Evolutionary conservation across 2,888 invertebrate genomes (phyloP).

Genomic region (Drosophila paucipuncta): DNA sequence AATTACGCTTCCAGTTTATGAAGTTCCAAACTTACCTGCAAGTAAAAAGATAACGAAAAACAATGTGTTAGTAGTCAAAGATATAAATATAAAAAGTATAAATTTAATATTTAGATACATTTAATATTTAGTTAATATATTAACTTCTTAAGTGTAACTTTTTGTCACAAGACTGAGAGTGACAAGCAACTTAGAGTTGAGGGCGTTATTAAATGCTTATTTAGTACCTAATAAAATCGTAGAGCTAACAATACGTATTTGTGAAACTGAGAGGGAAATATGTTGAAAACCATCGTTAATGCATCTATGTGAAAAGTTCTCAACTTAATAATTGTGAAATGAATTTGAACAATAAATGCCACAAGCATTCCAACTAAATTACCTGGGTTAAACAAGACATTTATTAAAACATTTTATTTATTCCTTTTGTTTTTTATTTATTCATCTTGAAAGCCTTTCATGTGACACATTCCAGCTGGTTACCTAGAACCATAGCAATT

Average conservation of each 20-base stretch:
- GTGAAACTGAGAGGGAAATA: background rate
- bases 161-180: background rate
- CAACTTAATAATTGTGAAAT: background rate
- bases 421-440: background rate
- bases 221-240: background rate
- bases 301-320: background rate
- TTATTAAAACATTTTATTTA: slow-evolving; percentile 9
- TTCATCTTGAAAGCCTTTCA: slow-evolving; percentile 1
- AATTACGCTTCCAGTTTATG: slow-evolving; percentile 8
- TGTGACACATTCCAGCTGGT: slow-evolving; percentile 1
- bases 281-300: background rate
- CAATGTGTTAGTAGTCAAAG: slow-evolving; percentile 10
- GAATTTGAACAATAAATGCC: background rate
- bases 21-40: slow-evolving; percentile 49
- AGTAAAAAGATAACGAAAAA: slow-evolving; percentile 5
- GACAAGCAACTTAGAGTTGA: background rate
- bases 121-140: background rate
- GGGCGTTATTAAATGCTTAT: background rate
- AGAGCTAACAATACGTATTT: background rate
- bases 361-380: background rate
- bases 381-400: background rate
- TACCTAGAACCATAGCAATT: background rate
- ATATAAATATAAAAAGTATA: background rate
- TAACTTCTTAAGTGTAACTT: too few relatives aligned
- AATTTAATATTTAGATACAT: too few relatives aligned